phyloP scores from a whole-genome alignment of 2,888 invertebrate species.

The Clepsis dumicolana region DNA sequence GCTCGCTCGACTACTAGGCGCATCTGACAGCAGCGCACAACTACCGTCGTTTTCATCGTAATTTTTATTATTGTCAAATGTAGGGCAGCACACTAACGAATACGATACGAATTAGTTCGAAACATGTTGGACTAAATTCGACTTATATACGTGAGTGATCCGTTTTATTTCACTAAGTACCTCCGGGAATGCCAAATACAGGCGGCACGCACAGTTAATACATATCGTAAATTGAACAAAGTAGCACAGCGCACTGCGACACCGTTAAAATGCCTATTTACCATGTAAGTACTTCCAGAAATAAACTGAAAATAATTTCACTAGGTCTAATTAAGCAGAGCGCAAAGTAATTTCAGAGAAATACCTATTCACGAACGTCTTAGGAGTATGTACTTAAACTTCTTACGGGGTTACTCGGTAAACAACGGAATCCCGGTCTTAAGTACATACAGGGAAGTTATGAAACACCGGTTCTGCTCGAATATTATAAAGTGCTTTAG shows the following conservation, averaged over 20 bases:
- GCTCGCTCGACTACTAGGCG: no score
- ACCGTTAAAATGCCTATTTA: constrained; percentile 5
- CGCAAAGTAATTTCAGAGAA: constrained; percentile 18
- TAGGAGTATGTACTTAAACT: constrained; percentile 37
- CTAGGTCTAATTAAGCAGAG: constrained; percentile 18
- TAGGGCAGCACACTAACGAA: no score
- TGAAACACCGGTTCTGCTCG: not conserved
- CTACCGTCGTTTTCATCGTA: no score
- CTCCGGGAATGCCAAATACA: not conserved
- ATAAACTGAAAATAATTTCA: constrained; percentile 29
- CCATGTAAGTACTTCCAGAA: not conserved
- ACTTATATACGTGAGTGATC: no score
- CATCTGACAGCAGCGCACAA: no score
- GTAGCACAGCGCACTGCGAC: constrained; percentile 17
- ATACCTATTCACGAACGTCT: constrained; percentile 27
- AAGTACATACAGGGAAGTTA: constrained; percentile 3
- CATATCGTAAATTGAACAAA: constrained; percentile 4
- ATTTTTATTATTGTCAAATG: no score
- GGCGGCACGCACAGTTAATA: not conserved
- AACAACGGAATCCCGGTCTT: constrained; percentile 22
- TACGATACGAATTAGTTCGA: no score
- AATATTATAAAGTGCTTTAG: constrained; percentile 17
- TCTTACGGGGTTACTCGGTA: constrained; percentile 32
- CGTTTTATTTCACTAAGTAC: not conserved
- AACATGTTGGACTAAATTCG: no score